phyloP scores from a whole-genome alignment of 2,888 invertebrate species.

The Apotomis capreana region DNA sequence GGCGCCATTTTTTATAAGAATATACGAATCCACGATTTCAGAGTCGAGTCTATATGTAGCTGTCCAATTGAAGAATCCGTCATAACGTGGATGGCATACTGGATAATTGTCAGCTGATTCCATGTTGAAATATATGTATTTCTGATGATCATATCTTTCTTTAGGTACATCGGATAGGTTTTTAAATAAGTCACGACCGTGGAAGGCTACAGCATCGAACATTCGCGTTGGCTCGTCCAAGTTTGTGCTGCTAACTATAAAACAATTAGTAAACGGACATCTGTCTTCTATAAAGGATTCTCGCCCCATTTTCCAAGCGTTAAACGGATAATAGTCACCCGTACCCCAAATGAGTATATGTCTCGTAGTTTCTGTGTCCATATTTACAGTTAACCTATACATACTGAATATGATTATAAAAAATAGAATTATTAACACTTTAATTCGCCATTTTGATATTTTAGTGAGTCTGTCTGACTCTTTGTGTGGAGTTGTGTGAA shows the following conservation, averaged over 20 bases:
- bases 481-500: too few species aligned
- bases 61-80: constrained; percentile 66
- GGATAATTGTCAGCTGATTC: not conserved
- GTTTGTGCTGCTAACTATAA: not conserved
- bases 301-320: not conserved
- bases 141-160: not conserved
- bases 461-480: too few species aligned
- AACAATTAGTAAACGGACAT: not conserved
- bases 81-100: not conserved
- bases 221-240: not conserved
- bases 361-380: not conserved
- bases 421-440: not conserved
- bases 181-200: not conserved
- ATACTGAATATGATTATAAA: not conserved
- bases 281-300: not conserved
- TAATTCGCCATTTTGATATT: not conserved
- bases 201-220: not conserved
- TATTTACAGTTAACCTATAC: not conserved
- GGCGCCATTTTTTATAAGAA: constrained; percentile 54
- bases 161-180: not conserved
- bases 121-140: not conserved
- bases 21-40: constrained; percentile 60
- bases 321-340: not conserved
- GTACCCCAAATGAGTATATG: not conserved
- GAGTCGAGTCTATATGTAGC: constrained; percentile 66